phyloP scores from a whole-genome alignment of 2,888 invertebrate genomes.

The Parnassius smintheus region DNA sequence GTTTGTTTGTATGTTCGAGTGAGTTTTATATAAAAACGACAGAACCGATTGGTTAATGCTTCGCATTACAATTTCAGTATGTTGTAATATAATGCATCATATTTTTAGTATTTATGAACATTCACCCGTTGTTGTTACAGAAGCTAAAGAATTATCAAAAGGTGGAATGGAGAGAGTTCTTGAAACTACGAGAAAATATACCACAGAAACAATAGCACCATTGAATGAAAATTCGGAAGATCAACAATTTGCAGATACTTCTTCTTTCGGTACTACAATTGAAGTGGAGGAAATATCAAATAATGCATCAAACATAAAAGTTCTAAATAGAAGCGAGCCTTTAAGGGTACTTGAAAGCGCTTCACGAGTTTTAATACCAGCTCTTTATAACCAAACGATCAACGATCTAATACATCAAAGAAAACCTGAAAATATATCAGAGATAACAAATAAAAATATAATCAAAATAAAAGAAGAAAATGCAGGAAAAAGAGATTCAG shows the following conservation, averaged over 20 bases:
- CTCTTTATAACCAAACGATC: constrained; percentile 43
- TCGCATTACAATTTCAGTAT: neutral
- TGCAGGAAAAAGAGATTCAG: constrained; percentile 32
- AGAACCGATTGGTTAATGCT: too few species aligned
- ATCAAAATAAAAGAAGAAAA: constrained; percentile 40
- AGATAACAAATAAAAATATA: constrained; percentile 20
- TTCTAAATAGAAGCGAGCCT: constrained; percentile 38
- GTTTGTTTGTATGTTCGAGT: too few species aligned
- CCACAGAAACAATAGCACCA: constrained; percentile 17
- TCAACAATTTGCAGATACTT: constrained; percentile 5
- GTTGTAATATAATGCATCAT: neutral
- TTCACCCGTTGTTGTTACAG: constrained; percentile 47
- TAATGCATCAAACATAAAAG: constrained; percentile 36
- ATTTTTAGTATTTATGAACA: neutral
- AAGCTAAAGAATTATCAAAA: constrained; percentile 45
- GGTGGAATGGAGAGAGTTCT: constrained; percentile 37
- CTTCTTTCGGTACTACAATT: constrained; percentile 13
- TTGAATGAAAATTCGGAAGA: constrained; percentile 29
- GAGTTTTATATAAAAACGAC: too few species aligned
- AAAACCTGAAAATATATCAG: constrained; percentile 38
- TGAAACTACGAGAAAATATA: constrained; percentile 36
- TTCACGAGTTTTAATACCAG: constrained; percentile 59
- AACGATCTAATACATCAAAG: constrained; percentile 48
- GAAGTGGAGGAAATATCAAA: constrained; percentile 9
- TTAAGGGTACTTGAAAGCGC: constrained; percentile 57